Percentiles rank a stretch among this genome's conserved stretches.
phyloP scores from a whole-genome alignment of 2,113 vertebrate genomes.

The Halichoeres trimaculatus region DNA sequence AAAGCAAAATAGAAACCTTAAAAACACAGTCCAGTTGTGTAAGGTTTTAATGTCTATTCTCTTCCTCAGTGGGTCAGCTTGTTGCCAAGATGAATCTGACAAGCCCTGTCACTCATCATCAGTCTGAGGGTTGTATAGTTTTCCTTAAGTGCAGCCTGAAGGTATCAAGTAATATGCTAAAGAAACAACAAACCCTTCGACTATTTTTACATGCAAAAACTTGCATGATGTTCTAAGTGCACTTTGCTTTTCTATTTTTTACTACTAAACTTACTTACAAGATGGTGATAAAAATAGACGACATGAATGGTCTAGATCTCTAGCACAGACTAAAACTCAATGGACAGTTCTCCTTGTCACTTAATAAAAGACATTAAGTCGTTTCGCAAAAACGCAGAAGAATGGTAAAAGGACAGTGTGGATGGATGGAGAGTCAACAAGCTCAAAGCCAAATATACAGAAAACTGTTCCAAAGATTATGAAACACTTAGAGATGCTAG shows the following conservation, averaged over 20 bases:
- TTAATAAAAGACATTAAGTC: conserved; percentile 8
- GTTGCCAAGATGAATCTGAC: not conserved
- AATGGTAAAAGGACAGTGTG: not conserved
- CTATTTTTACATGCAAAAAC: conserved; percentile 1
- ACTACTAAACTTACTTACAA: not conserved
- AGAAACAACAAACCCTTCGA: not conserved
- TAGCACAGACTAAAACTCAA: not conserved
- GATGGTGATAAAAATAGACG: not conserved
- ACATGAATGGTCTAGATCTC: not conserved
- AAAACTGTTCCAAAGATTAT: conserved; percentile 44
- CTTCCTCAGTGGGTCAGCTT: not conserved
- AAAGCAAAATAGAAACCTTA: no score
- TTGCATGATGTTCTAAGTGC: not conserved
- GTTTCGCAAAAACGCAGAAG: conserved; percentile 28
- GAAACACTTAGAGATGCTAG: not conserved
- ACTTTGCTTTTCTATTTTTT: conserved; percentile 6
- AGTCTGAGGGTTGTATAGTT: not conserved
- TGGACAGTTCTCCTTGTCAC: conserved; percentile 6
- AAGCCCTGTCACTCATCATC: no score
- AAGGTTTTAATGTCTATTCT: not conserved
- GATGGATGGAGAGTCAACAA: conserved; percentile 1
- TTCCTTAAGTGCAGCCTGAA: not conserved
- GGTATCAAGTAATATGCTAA: not conserved
- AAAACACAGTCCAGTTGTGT: not conserved
- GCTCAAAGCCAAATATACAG: conserved; percentile 44